Evolutionary conservation across 2,797 vertebrate genomes (phyloP).

Genomic region (Sebastes kiyomatsui): DNA sequence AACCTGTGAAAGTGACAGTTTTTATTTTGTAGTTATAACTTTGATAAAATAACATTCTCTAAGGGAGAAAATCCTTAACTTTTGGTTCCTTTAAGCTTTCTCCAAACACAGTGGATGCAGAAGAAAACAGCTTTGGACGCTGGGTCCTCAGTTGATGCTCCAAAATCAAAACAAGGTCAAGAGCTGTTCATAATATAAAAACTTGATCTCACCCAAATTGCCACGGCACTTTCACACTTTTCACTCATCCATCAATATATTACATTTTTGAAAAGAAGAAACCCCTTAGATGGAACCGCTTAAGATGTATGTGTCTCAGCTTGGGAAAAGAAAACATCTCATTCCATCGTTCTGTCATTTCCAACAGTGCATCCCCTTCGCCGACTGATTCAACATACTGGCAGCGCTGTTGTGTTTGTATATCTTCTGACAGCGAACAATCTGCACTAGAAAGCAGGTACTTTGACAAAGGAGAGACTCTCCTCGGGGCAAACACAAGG

Average conservation of each 20-base stretch:
- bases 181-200: not conserved
- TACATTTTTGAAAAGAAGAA: not conserved
- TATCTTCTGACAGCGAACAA: conserved; percentile 45
- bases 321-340: conserved; percentile 4
- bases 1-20: no score
- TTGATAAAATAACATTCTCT: no score
- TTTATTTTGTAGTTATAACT: no score
- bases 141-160: not conserved
- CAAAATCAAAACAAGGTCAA: not conserved
- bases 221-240: not conserved
- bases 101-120: not conserved
- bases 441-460: conserved; percentile 41
- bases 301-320: not conserved
- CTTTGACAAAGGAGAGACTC: conserved; percentile 48
- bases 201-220: not conserved
- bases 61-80: not conserved
- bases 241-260: not conserved
- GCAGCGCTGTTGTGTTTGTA: conserved; percentile 33
- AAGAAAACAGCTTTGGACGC: not conserved
- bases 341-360: conserved; percentile 31
- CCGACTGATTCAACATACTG: conserved; percentile 31
- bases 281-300: not conserved
- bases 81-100: rapidly evolving
- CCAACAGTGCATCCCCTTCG: conserved; percentile 7
- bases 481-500: conserved; percentile 40